Conservation (phyloP, 2,888 invertebrate species). For the Campopleginae sp. region DNA sequence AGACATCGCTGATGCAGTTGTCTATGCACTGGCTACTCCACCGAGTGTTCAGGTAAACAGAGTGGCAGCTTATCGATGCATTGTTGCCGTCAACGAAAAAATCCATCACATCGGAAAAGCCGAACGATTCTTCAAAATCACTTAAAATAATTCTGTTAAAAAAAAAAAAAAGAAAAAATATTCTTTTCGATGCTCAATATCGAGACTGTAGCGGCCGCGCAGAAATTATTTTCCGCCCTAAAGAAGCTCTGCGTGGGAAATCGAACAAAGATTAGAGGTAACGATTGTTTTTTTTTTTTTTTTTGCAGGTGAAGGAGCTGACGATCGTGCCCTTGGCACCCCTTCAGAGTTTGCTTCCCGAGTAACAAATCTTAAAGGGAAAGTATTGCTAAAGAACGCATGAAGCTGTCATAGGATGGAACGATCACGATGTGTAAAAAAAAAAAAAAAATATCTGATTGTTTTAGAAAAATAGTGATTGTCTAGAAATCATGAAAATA, state of each 20-base stretch:
- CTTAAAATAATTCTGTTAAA: no score
- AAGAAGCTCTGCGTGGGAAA: not conserved
- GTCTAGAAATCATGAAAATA: not conserved
- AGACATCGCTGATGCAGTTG: slow-evolving; percentile 83
- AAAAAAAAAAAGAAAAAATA: no score
- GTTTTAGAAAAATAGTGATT: not conserved
- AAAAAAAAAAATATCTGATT: no score
- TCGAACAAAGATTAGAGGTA: not conserved
- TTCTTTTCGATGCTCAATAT: not conserved
- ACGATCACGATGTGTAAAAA: not conserved
- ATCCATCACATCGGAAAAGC: no score
- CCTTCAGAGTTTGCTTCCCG: not conserved
- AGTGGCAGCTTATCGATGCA: not conserved
- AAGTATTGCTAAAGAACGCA: not conserved
- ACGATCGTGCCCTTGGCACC: slow-evolving; percentile 61
- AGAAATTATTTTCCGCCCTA: not conserved
- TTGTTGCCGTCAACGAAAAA: not conserved
- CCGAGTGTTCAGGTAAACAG: slow-evolving; percentile 60
- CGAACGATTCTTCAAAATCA: no score
- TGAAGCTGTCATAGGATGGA: not conserved
- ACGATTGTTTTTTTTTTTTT: slow-evolving; percentile 61
- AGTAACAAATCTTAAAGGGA: not conserved
- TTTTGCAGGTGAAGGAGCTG: slow-evolving; percentile 71
- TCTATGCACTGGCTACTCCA: slow-evolving; percentile 81
- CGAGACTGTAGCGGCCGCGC: not conserved